Evolutionary conservation across 2,797 vertebrate species (phyloP), one percentile per base, ranked within the genome.

Genomic region (Pygocentrus nattereri): DNA sequence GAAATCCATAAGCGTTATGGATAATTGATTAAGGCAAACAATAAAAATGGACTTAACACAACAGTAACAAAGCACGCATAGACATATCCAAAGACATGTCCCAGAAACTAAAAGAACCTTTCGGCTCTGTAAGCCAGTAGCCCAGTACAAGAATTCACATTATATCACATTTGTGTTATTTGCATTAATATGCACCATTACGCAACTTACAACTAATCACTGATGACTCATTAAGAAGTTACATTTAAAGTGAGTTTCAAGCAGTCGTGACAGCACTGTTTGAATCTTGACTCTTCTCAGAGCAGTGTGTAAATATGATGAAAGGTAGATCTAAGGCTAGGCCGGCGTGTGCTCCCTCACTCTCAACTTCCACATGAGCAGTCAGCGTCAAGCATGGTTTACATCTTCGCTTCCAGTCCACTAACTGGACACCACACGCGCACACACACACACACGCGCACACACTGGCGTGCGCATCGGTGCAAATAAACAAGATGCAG

Each of bases 351-450:
- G n/a, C 69, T 41, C 21, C 74, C 50, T 68, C 8, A 61, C 80
- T 79, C 15, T 7, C 76, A 61, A 70, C 79, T 92, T 93, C 89
- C 91, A 92, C 90, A 92, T 89, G 93, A 94, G 89, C 92, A 91
- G 87, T 85, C 85, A 85, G 87, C 70, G 84, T 92, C 91, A 92
- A 92, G 90, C 92, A 91, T 89, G 85, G 88, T 93, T 93, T 90
- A 88, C 80, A 64, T 93, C 88, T 70, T 65, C 77, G 81, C 90
- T 92, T 88, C 89, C 88, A 86, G 88, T 90, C 81, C 84, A 86
- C 82, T 91, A 89, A 88, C 82, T 75, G 65, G 56, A 76, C 49
- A 78, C 81, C 80, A 81, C 74, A 78, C 44, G 25, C 7, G 16
- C 82, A 81, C 52, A 68, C 71, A 78, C 18, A 34, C 50, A 58